Evolutionary conservation across 2,797 vertebrate species (phyloP).

Genomic region (Esox masquinongy): DNA sequence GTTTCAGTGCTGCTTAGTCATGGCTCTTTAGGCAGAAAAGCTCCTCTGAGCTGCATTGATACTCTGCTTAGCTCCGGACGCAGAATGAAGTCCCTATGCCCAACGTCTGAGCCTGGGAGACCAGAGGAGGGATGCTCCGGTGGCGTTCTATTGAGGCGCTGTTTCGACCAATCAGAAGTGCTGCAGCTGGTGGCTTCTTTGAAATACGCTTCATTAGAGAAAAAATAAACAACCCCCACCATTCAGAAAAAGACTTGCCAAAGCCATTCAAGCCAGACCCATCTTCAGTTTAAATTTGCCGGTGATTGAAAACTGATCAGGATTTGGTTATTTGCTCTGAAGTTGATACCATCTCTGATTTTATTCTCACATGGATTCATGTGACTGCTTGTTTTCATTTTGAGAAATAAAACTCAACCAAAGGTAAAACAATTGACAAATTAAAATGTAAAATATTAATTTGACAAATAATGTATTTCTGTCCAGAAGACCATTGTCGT

Average conservation of each 20-base stretch:
- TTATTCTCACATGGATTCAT: not conserved
- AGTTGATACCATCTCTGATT: not conserved
- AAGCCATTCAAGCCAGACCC: no score
- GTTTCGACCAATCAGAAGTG: conserved; percentile 27
- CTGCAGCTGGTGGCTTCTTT: conserved; percentile 32
- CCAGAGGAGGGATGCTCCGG: conserved; percentile 46
- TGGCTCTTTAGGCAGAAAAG: conserved; percentile 66
- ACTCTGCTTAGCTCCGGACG: conserved; percentile 47
- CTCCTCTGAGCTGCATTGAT: conserved; percentile 66
- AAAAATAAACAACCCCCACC: no score
- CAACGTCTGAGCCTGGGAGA: conserved; percentile 52
- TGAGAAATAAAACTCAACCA: not conserved
- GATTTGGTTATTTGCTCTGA: not conserved
- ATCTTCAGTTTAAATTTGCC: no score
- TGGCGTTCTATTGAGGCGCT: conserved; percentile 23
- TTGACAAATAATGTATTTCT: conserved; percentile 57
- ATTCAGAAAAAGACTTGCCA: no score
- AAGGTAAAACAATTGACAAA: conserved; percentile 43
- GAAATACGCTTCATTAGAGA: no score
- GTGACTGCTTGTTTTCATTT: not conserved
- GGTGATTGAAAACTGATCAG: not conserved
- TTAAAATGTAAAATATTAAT: conserved; percentile 45
- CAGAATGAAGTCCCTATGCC: conserved; percentile 55
- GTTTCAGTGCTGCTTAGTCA: conserved; percentile 68
- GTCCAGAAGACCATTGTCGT: conserved; percentile 41